These are phyloP conservation scores for Chunga burmeisteri DNA, from an alignment of 2,113 vertebrate species.

Conservation along the genomic window DNA sequence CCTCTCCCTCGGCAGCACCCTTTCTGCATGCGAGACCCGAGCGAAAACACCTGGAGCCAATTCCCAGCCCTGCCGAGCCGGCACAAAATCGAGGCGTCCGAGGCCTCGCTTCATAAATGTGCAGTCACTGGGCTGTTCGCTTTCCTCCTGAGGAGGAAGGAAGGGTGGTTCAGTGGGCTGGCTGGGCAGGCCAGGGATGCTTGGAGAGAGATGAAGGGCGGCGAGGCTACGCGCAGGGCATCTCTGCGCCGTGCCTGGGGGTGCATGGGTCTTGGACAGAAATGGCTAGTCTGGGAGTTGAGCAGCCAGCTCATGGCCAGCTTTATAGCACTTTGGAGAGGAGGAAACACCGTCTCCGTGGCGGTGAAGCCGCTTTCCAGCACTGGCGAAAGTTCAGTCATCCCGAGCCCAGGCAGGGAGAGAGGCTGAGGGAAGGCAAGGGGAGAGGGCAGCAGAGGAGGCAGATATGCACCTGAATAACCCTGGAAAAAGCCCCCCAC, in stretches of 20 bases:
- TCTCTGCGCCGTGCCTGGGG: neutral
- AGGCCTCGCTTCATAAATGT: neutral
- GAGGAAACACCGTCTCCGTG: fast-evolving
- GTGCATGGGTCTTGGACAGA: neutral
- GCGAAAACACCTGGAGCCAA: slow-evolving; percentile 2
- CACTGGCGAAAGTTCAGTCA: neutral
- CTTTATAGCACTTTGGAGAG: neutral
- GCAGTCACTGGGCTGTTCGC: neutral
- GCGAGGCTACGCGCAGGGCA: neutral
- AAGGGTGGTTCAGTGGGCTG: neutral
- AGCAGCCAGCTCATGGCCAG: neutral
- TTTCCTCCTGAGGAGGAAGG: neutral
- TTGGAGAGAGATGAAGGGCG: neutral
- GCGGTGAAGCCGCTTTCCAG: neutral
- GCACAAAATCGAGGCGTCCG: fast-evolving
- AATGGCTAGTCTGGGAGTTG: neutral
- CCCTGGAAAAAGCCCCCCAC: neutral
- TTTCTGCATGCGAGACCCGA: neutral
- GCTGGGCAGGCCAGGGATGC: neutral
- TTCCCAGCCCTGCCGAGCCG: neutral
- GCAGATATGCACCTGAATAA: neutral
- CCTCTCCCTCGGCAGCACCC: neutral
- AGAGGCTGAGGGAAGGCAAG: neutral
- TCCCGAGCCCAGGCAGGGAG: neutral
- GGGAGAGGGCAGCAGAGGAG: neutral